Evolutionary conservation across 2,797 vertebrate species (phyloP).

Genomic region (Melanotaenia boesemani): DNA sequence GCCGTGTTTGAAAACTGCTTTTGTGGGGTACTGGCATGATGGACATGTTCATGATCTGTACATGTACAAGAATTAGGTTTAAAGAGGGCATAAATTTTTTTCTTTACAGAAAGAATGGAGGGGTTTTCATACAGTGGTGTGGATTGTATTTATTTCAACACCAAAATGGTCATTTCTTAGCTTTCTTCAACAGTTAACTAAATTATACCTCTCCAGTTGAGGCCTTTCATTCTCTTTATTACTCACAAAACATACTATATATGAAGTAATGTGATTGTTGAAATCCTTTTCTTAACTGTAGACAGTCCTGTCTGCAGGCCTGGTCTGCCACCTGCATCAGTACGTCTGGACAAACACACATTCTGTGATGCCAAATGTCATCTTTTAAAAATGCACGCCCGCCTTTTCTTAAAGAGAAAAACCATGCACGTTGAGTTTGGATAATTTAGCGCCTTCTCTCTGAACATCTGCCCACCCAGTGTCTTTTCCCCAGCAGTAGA

Average conservation of each 20-base stretch:
- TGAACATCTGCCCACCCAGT: conserved; percentile 69
- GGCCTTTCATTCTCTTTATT: not conserved
- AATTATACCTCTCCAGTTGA: not conserved
- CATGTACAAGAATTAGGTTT: conserved; percentile 40
- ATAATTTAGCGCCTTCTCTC: conserved; percentile 46
- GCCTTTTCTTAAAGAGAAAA: conserved; percentile 10
- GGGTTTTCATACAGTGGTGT: conserved; percentile 14
- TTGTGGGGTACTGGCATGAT: conserved; percentile 50
- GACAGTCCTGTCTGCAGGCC: conserved; percentile 18
- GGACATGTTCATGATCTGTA: conserved; percentile 40
- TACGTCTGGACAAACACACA: conserved; percentile 34
- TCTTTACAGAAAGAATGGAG: conserved; percentile 26
- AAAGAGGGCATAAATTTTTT: conserved; percentile 32
- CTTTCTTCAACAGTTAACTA: not conserved
- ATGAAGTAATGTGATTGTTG: not conserved
- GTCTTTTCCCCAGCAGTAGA: conserved; percentile 58
- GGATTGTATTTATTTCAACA: not conserved
- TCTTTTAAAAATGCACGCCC: conserved; percentile 16
- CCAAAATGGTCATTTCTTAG: not conserved
- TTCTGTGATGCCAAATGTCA: conserved; percentile 51
- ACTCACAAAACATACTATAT: not conserved
- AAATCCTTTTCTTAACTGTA: conserved; percentile 2
- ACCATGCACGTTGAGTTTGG: conserved; percentile 26
- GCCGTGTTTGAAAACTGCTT: conserved; percentile 54
- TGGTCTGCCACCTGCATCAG: conserved; percentile 26